A percentile compares a stretch with the other conserved stretches of the same genome.
Evolutionary conservation across 2,113 vertebrate genomes (phyloP).

Genomic region (Corynorhinus townsendii): DNA sequence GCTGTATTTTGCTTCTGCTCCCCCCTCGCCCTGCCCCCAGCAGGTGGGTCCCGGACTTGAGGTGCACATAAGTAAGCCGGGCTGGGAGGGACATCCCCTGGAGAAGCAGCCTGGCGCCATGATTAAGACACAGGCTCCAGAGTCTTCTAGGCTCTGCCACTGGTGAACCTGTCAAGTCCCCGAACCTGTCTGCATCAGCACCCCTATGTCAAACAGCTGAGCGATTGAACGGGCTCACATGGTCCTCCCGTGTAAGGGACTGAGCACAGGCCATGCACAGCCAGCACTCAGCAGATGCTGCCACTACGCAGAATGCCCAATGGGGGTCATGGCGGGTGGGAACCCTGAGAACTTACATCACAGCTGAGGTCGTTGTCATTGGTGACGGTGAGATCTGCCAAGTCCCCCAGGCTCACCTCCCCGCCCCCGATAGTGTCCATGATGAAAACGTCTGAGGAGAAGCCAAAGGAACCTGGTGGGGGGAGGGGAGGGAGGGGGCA

Average conservation of each 20-base stretch:
- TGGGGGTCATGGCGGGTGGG: rapidly evolving
- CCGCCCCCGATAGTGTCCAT: conserved; percentile 90
- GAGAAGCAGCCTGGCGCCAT: not conserved
- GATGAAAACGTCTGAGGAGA: conserved; percentile 92
- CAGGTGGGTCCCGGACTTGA: not conserved
- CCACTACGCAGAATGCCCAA: rapidly evolving
- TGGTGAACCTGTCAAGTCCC: not conserved
- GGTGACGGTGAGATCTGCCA: conserved; percentile 94
- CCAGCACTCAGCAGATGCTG: not conserved
- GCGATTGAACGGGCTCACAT: rapidly evolving
- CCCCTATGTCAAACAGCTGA: not conserved
- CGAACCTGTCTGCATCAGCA: rapidly evolving
- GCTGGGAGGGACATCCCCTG: rapidly evolving
- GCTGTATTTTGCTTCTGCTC: not conserved
- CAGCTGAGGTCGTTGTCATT: conserved; percentile 93
- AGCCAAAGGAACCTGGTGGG: conserved; percentile 86
- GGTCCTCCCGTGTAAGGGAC: not conserved
- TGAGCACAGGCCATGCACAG: too few species aligned
- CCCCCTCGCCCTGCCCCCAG: not conserved
- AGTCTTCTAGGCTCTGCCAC: not conserved
- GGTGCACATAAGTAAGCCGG: not conserved
- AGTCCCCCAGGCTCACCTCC: conserved; percentile 93
- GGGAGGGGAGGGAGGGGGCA: conserved; percentile 47
- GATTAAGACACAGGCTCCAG: not conserved
- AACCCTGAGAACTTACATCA: conserved; percentile 84